These are phyloP conservation scores for Pherbina coryleti DNA, from an alignment of 2,888 invertebrate species.

Conservation along the genomic window DNA sequence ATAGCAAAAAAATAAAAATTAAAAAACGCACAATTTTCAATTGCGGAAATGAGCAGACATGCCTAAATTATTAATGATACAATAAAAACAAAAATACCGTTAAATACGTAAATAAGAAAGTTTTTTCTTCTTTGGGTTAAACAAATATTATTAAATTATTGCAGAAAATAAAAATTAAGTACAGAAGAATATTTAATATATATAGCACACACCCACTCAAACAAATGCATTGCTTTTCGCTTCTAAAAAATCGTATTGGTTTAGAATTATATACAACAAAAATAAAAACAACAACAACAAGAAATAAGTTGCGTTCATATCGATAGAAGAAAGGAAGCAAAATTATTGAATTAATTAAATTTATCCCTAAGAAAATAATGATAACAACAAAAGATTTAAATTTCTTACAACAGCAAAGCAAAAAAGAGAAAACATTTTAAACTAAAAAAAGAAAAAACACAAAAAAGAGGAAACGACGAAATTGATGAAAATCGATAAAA, in stretches of 20 bases:
- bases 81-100: not conserved
- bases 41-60: not conserved
- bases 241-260: not conserved
- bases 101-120: slow-evolving; percentile 5
- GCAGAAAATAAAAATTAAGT: not conserved
- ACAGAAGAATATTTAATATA: not conserved
- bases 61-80: too few species aligned
- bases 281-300: slow-evolving; percentile 5
- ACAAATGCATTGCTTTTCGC: slow-evolving; percentile 7
- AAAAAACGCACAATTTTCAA: not conserved
- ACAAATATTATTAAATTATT: not conserved
- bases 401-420: slow-evolving; percentile 6
- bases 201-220: not conserved
- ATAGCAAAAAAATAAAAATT: not conserved
- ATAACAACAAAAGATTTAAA: slow-evolving; percentile 14
- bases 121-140: not conserved
- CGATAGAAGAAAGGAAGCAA: not conserved
- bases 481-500: slow-evolving; percentile 23
- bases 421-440: slow-evolving; percentile 25
- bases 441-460: too few species aligned
- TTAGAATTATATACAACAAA: not conserved
- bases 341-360: not conserved
- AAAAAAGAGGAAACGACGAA: slow-evolving; percentile 14
- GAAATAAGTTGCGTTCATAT: not conserved
- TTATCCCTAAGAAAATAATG: slow-evolving; percentile 33